phyloP scores from a whole-genome alignment of 2,113 vertebrate species.

The Nothocercus julius region DNA sequence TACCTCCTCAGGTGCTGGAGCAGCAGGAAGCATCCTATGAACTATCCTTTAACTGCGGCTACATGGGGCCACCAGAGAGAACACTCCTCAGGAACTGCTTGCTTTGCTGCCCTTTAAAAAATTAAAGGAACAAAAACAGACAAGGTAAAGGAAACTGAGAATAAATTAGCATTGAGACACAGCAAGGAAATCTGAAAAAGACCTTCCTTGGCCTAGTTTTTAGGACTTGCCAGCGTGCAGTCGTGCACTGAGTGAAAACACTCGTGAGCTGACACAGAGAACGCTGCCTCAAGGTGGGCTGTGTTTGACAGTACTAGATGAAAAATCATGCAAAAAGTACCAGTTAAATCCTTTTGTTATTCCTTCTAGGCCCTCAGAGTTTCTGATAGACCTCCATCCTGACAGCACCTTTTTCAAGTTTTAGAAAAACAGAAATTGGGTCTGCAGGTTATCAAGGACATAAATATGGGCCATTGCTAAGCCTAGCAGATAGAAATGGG shows the following conservation, averaged over 20 bases:
- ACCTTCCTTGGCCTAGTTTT: background rate
- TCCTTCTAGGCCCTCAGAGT: background rate
- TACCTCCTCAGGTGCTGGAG: background rate
- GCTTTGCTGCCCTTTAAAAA: background rate
- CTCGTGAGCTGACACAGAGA: background rate
- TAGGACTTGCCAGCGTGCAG: accelerated
- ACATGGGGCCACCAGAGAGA: background rate
- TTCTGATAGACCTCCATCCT: background rate
- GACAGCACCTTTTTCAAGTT: background rate
- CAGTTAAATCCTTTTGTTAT: background rate
- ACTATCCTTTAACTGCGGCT: background rate
- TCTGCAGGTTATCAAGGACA: background rate
- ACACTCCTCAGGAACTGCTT: background rate
- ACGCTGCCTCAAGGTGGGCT: background rate
- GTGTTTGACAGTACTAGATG: background rate
- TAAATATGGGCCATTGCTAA: background rate
- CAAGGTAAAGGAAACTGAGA: background rate
- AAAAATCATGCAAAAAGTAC: accelerated
- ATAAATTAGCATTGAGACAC: background rate
- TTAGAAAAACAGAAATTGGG: background rate
- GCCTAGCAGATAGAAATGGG: background rate
- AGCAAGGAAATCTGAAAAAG: background rate
- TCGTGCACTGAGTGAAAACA: background rate
- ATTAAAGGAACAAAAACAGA: background rate
- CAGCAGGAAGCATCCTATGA: background rate